These are phyloP conservation scores for Trinectes maculatus DNA, from an alignment of 2,113 vertebrate species.

Conservation along the genomic window DNA sequence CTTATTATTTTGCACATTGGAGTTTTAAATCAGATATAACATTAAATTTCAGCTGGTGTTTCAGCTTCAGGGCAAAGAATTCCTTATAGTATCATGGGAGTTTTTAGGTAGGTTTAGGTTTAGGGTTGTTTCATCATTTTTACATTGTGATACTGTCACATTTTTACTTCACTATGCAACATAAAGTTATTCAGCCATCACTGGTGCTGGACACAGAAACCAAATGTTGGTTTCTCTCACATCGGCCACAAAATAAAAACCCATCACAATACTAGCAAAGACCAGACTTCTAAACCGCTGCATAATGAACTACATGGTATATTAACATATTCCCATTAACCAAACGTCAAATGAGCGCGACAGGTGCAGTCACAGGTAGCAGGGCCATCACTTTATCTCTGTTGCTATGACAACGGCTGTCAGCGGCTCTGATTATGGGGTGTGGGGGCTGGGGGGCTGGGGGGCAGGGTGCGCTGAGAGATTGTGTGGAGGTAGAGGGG, in stretches of 20 bases:
- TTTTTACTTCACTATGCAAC: neutral
- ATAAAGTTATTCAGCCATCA: neutral
- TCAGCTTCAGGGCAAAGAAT: too few relatives aligned
- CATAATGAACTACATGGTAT: slow-evolving; percentile 19
- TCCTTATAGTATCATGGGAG: too few relatives aligned
- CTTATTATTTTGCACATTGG: too few relatives aligned
- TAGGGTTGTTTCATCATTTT: too few relatives aligned
- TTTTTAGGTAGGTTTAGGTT: too few relatives aligned
- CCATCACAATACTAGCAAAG: neutral
- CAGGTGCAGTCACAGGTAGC: slow-evolving; percentile 54
- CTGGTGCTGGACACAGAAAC: neutral
- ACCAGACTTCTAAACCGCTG: neutral
- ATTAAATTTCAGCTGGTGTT: too few relatives aligned
- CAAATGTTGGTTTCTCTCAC: neutral
- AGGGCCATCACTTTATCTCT: slow-evolving; percentile 52
- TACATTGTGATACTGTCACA: too few relatives aligned
- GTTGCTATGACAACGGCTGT: slow-evolving; percentile 77
- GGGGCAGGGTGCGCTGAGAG: neutral
- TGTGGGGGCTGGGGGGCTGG: slow-evolving; percentile 6
- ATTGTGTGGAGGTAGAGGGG: slow-evolving; percentile 19
- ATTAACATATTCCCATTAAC: slow-evolving; percentile 48
- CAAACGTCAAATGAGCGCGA: slow-evolving; percentile 15
- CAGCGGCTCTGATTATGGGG: slow-evolving; percentile 47
- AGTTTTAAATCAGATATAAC: too few relatives aligned
- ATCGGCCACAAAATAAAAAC: neutral